Evolutionary conservation across 2,797 vertebrate genomes (phyloP), one percentile per base, ranked within the genome.

Genomic region (Emydoidea blandingii): DNA sequence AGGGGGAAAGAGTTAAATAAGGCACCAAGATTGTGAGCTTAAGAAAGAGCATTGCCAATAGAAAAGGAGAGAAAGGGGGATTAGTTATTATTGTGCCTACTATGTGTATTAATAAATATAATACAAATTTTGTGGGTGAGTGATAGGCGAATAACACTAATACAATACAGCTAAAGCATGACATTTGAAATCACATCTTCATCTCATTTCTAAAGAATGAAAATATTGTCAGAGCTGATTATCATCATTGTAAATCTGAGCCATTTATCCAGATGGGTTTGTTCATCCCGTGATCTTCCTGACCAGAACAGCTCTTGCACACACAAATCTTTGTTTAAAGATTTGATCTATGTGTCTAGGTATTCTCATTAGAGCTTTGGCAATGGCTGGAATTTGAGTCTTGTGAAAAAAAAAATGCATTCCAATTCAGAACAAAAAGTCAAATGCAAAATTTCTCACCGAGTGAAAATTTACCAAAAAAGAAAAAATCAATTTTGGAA

Each of bases 271-370:
- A 96, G 92, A 95, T 96, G 96, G 95, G 96, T 94, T 94, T 92
- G 79, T 96, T 94, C 4, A 72, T 90, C 94, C 74, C 88, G 94
- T 96, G 95, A 97, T 96, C 97, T 96, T 96, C 93, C 56, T n/a
- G 31, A 65, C 15, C 15, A 65, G 31, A 65, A 65, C 29, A 65
- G 59, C 16, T 65, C 59, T 65, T 65, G 59, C 59, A 65, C 31
- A 65, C 31, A n/a, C 31, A 65, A 14, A 31, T 34, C 59, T 62
- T 62, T 57, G 56, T 27, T 53, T 53, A 21, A 53, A 57, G 56
- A 57, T 57, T 11, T 16, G 6, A 65, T 65, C 31, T 65, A 7
- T 34, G 31, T 16, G 59, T 65, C 31, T 34, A n/a, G 31, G 6
- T 65, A 34, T 65, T 31, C 59, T 65, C 31, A n/a, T 34, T 34